These are phyloP conservation scores for Drosophila mettleri DNA, from an alignment of 2,888 invertebrate genomes.

Conservation along the genomic window DNA sequence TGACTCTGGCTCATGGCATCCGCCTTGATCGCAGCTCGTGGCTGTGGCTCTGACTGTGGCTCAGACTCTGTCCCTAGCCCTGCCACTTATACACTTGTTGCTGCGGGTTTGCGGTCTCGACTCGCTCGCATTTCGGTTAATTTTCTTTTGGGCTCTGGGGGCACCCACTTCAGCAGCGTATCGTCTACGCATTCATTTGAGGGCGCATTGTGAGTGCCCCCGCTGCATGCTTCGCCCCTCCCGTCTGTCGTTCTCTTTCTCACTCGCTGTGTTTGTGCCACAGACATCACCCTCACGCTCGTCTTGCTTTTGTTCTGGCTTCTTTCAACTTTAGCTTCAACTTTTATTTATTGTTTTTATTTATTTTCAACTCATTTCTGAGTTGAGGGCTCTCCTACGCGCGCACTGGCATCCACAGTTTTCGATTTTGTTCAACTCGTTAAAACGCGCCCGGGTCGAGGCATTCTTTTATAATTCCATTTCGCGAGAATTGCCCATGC, in stretches of 20 bases:
- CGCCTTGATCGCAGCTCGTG: slow-evolving; percentile 17
- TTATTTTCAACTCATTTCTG: slow-evolving; percentile 78
- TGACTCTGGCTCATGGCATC: slow-evolving; percentile 28
- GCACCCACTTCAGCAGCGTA: slow-evolving; percentile 51
- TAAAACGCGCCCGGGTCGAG: slow-evolving; percentile 80
- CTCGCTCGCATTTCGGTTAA: slow-evolving; percentile 77
- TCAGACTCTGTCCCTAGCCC: slow-evolving; percentile 25
- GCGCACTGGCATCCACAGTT: slow-evolving; percentile 60
- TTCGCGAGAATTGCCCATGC: slow-evolving; percentile 81
- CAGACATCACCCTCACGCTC: slow-evolving; percentile 72
- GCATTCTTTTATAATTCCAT: slow-evolving; percentile 83
- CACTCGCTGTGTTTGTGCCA: slow-evolving; percentile 28
- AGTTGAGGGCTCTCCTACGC: slow-evolving; percentile 53
- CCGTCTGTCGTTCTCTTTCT: neutral
- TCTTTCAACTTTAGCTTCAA: slow-evolving; percentile 56
- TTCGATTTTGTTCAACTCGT: slow-evolving; percentile 81
- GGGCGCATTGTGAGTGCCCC: slow-evolving; percentile 76
- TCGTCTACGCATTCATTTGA: slow-evolving; percentile 81
- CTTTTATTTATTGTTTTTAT: slow-evolving; percentile 71
- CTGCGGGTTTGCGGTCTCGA: slow-evolving; percentile 82
- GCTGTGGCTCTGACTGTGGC: slow-evolving; percentile 15
- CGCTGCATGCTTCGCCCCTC: neutral
- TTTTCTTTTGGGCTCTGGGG: slow-evolving; percentile 52
- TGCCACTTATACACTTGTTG: slow-evolving; percentile 84
- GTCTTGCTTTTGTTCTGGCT: slow-evolving; percentile 51